Evolutionary conservation across 1,140 invertebrate species (phyloP).

Genomic region (Drosophila nigrodunni): DNA sequence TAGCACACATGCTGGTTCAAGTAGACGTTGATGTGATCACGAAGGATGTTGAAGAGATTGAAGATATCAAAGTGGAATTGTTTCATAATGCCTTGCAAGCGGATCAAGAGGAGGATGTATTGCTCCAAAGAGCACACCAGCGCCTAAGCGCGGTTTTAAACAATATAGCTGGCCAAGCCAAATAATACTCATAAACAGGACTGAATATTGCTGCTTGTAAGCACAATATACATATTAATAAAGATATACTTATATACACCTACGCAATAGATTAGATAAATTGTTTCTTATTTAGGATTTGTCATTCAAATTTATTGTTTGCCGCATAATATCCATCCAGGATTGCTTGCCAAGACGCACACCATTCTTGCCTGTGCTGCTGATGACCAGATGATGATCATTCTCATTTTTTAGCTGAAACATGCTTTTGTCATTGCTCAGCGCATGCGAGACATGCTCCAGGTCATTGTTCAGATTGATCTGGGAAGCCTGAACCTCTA

Average conservation of each 20-base stretch:
- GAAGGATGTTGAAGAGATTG: conserved; percentile 53
- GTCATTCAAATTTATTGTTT: conserved; percentile 32
- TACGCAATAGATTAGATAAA: conserved; percentile 6
- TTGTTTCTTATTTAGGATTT: conserved; percentile 8
- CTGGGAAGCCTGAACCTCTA: conserved; percentile 55
- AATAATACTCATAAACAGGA: conserved; percentile 61
- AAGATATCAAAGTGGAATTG: conserved; percentile 40
- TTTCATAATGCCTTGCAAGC: conserved; percentile 47
- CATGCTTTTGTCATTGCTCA: conserved; percentile 44
- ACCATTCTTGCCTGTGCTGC: conserved; percentile 52
- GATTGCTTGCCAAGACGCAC: conserved; percentile 76
- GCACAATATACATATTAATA: conserved; percentile 44
- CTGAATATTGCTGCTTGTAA: conserved; percentile 72
- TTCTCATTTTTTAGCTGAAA: conserved; percentile 50
- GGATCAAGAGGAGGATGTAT: conserved; percentile 57
- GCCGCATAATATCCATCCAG: conserved; percentile 69
- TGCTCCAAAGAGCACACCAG: conserved; percentile 64
- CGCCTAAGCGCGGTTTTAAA: conserved; percentile 42
- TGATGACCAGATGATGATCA: conserved; percentile 42
- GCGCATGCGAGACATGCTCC: conserved; percentile 55
- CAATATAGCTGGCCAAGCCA: conserved; percentile 69
- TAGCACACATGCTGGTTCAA: conserved; percentile 53
- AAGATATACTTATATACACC: conserved; percentile 18
- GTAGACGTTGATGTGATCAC: conserved; percentile 22
- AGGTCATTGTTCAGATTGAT: conserved; percentile 61